These are phyloP conservation scores for Bradypodion pumilum DNA, from an alignment of 2,797 vertebrate genomes.

Conservation along the genomic window DNA sequence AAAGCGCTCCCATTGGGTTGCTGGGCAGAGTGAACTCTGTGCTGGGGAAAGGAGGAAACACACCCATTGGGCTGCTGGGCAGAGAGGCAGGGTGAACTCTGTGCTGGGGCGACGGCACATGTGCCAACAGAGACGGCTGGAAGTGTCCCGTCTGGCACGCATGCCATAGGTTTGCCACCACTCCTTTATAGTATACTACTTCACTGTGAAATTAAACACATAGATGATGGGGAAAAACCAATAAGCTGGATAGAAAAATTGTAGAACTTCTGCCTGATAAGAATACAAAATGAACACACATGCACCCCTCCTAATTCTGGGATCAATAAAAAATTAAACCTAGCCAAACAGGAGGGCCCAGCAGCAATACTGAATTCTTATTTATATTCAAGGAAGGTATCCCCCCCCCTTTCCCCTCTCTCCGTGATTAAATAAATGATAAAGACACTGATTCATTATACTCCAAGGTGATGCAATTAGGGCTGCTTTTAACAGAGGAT, in stretches of 20 bases:
- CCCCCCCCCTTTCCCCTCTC: background rate
- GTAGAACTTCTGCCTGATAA: rapidly evolving
- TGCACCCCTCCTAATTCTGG: rapidly evolving
- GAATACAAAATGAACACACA: rapidly evolving
- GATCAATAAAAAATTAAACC: background rate
- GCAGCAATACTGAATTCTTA: rapidly evolving
- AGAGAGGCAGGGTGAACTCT: too few species aligned
- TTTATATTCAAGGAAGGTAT: background rate
- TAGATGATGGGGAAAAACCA: rapidly evolving
- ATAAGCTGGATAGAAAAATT: rapidly evolving
- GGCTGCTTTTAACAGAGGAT: background rate
- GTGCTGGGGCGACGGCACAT: too few species aligned
- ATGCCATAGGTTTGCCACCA: too few species aligned
- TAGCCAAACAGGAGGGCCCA: background rate
- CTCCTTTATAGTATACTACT: too few species aligned
- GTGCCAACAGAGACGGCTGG: too few species aligned
- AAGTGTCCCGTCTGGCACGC: too few species aligned
- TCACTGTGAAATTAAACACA: too few species aligned
- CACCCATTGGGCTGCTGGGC: too few species aligned
- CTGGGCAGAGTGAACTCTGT: too few species aligned
- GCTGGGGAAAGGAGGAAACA: too few species aligned
- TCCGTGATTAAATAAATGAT: conserved; percentile 13
- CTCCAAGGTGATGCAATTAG: background rate
- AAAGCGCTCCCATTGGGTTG: too few species aligned
- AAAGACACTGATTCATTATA: conserved; percentile 5